phyloP scores from a whole-genome alignment of 2,113 vertebrate species.

The Oreochromis tanganicae region DNA sequence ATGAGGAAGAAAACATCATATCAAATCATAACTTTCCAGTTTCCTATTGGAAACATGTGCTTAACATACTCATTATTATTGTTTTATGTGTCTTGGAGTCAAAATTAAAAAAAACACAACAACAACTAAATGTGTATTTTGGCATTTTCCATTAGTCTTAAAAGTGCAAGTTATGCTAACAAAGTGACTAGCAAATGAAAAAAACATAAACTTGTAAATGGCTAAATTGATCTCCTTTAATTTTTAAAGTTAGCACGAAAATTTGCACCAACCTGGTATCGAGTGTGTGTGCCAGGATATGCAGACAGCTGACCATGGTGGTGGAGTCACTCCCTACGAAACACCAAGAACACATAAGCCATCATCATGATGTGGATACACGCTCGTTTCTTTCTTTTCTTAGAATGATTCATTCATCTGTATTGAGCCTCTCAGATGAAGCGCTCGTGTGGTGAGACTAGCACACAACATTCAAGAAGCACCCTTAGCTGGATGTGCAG shows the following conservation, averaged over 20 bases:
- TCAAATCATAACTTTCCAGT: background rate
- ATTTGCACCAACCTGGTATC: constrained; percentile 83
- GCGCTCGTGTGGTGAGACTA: rapidly evolving
- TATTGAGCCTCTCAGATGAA: background rate
- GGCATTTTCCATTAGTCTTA: background rate
- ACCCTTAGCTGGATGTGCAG: background rate
- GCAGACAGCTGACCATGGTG: constrained; percentile 96
- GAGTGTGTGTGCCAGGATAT: constrained; percentile 95
- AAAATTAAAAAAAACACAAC: background rate
- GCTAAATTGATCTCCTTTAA: background rate
- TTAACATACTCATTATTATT: background rate
- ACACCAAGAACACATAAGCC: background rate
- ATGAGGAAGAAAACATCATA: background rate
- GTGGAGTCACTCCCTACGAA: constrained; percentile 86
- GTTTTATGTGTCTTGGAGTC: background rate
- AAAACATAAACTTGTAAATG: background rate
- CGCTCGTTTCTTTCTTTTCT: background rate
- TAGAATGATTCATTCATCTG: background rate
- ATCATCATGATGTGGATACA: background rate
- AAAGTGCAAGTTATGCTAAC: background rate
- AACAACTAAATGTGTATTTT: background rate
- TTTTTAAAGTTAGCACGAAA: background rate
- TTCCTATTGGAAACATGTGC: background rate
- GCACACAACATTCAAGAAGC: background rate
- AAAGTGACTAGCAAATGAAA: background rate